phyloP scores from a whole-genome alignment of 1,140 invertebrate species.

The Neotoxoptera formosana region DNA sequence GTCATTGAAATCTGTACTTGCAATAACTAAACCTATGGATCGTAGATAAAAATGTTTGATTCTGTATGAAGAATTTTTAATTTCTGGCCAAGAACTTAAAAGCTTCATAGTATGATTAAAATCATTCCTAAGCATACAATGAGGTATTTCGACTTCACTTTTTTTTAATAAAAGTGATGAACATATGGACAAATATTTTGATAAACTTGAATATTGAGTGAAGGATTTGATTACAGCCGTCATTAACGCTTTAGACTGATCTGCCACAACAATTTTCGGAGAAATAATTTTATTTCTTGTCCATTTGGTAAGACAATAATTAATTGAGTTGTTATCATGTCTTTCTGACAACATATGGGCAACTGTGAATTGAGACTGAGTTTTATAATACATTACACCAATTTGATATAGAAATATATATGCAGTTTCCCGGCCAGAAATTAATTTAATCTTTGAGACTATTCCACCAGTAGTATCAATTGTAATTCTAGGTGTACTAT shows the following conservation, averaged over 20 bases:
- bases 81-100: conserved; percentile 12
- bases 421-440: background rate
- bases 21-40: background rate
- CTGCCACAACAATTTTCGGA: background rate
- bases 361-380: background rate
- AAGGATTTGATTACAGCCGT: background rate
- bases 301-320: background rate
- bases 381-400: background rate
- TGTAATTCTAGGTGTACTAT: background rate
- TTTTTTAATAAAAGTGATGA: background rate
- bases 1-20: background rate
- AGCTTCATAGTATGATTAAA: conserved; percentile 11
- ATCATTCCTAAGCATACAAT: background rate
- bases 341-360: background rate
- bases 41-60: background rate
- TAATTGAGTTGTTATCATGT: background rate
- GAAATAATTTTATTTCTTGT: background rate
- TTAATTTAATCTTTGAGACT: background rate
- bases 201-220: background rate
- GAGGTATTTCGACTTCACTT: background rate
- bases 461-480: background rate
- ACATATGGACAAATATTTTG: background rate
- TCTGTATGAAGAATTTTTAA: background rate
- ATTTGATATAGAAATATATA: background rate
- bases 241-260: conserved; percentile 1